A percentile compares a stretch with the other conserved stretches of the same genome.
Evolutionary conservation across 2,888 invertebrate genomes (phyloP).

Genomic region (Alcis repandata): DNA sequence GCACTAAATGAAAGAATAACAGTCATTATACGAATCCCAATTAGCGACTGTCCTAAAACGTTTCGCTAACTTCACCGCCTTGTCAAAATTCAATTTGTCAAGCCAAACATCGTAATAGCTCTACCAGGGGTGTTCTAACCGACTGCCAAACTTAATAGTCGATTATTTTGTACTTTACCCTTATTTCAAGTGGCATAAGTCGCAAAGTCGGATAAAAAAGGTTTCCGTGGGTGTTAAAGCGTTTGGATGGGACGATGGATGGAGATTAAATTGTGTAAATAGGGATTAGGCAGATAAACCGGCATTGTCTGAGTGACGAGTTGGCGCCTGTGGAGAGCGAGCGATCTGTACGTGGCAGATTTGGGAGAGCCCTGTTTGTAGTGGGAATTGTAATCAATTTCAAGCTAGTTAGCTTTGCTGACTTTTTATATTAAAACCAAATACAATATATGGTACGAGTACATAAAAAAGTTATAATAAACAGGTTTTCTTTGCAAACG

Average conservation of each 20-base stretch:
- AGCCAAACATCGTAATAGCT: constrained; percentile 80
- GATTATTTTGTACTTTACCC: constrained; percentile 51
- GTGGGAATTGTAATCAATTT: constrained; percentile 30
- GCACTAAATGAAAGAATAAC: constrained; percentile 55
- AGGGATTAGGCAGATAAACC: constrained; percentile 84
- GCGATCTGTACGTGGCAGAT: constrained; percentile 69
- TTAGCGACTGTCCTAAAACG: constrained; percentile 71
- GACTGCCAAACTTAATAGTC: constrained; percentile 47
- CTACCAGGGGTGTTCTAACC: constrained; percentile 63
- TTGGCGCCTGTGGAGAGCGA: constrained; percentile 67
- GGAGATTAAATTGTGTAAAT: constrained; percentile 85
- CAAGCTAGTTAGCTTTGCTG: constrained; percentile 35
- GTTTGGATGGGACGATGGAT: constrained; percentile 56
- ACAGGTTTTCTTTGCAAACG: too few species aligned
- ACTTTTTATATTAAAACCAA: too few species aligned
- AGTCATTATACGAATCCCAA: constrained; percentile 63
- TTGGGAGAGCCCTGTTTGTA: constrained; percentile 56
- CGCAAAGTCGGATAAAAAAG: constrained; percentile 60
- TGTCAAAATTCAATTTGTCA: constrained; percentile 86
- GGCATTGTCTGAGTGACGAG: constrained; percentile 78
- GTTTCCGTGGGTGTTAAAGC: constrained; percentile 32
- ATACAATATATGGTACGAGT: too few species aligned
- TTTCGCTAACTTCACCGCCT: constrained; percentile 67
- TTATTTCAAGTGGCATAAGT: constrained; percentile 65
- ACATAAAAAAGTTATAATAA: too few species aligned